Conservation (phyloP, 2,797 vertebrate genomes). For the Muscicapa striata region DNA sequence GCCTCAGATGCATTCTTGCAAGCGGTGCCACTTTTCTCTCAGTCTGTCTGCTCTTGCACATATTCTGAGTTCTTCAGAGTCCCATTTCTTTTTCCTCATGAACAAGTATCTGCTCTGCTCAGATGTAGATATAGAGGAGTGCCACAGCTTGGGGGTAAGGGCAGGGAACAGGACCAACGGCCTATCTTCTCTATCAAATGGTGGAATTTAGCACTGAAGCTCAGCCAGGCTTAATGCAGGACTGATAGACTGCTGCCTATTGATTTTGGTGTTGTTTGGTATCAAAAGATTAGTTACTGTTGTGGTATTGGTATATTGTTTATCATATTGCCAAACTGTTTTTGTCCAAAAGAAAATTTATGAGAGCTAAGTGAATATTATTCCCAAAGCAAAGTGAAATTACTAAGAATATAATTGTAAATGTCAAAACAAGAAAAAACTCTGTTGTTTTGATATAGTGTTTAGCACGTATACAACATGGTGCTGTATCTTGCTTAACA, state of each 20-base stretch:
- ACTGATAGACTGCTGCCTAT: neutral
- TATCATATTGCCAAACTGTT: neutral
- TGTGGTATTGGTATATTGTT: neutral
- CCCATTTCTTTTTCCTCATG: neutral
- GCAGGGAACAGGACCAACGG: neutral
- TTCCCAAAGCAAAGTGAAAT: neutral
- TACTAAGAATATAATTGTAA: neutral
- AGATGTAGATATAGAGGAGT: neutral
- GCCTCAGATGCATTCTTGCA: neutral
- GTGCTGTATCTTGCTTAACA: neutral
- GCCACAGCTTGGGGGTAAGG: neutral
- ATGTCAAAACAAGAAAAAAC: neutral
- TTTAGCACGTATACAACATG: neutral
- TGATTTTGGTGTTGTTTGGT: neutral
- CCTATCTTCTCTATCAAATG: neutral
- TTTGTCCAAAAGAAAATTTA: neutral
- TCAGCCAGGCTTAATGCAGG: neutral
- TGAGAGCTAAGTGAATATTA: neutral
- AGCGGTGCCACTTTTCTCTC: neutral
- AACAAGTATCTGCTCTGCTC: neutral
- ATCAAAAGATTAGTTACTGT: neutral
- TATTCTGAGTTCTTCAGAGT: neutral
- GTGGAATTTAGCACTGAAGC: neutral
- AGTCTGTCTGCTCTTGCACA: neutral
- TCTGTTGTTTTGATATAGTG: neutral